Evolutionary conservation across 2,888 invertebrate species (phyloP).

Genomic region (Linnaemya tessellans): DNA sequence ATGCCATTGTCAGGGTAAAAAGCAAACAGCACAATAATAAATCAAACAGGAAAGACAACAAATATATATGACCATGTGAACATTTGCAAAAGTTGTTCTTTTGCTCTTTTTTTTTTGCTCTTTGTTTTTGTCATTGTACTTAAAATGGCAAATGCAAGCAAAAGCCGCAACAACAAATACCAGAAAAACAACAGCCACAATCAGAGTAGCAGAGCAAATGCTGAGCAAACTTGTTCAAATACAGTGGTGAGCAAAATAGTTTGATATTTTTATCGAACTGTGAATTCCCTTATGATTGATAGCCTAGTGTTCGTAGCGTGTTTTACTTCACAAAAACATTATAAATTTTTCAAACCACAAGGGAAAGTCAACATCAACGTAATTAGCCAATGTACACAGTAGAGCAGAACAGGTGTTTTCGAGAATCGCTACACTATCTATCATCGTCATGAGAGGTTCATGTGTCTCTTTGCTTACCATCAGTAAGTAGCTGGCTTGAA

Average conservation of each 20-base stretch:
- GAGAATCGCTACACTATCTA: too few species aligned
- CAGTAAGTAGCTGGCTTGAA: too few species aligned
- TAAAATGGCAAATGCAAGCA: slow-evolving; percentile 42
- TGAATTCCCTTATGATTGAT: too few species aligned
- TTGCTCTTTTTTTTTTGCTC: slow-evolving; percentile 5
- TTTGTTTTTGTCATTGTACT: slow-evolving; percentile 22
- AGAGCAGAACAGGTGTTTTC: too few species aligned
- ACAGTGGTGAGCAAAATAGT: slow-evolving; percentile 28
- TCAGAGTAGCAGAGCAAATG: slow-evolving; percentile 16
- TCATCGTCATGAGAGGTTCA: too few species aligned
- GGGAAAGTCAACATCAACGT: too few species aligned
- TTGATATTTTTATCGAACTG: too few species aligned
- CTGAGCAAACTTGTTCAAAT: slow-evolving; percentile 34
- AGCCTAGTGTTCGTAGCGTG: too few species aligned
- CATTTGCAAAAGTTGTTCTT: slow-evolving; percentile 49
- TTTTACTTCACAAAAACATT: too few species aligned
- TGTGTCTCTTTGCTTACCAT: too few species aligned
- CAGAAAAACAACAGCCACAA: slow-evolving; percentile 47
- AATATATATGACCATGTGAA: slow-evolving; percentile 59
- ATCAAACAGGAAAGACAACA: slow-evolving; percentile 57
- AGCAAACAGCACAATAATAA: slow-evolving; percentile 56
- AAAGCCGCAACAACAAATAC: slow-evolving; percentile 40
- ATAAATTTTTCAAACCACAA: too few species aligned
- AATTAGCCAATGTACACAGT: too few species aligned
- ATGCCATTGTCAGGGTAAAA: slow-evolving; percentile 72